Evolutionary conservation across 2,797 vertebrate species (phyloP).

Genomic region (Labroides dimidiatus): DNA sequence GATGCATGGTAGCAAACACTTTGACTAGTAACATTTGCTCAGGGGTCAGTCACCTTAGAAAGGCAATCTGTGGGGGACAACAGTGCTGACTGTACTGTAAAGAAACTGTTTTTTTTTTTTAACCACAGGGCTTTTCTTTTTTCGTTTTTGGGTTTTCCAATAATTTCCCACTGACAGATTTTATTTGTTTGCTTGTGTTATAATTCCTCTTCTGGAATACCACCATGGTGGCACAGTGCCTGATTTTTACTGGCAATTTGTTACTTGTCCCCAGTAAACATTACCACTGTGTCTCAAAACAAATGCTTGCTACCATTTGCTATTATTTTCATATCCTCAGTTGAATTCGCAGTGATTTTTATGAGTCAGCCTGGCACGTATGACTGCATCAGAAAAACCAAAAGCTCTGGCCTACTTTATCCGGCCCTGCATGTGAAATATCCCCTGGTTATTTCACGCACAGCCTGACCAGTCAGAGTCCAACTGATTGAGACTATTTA

Average conservation of each 20-base stretch:
- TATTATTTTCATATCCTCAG: constrained; percentile 44
- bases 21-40: constrained; percentile 74
- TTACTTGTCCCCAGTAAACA: constrained; percentile 23
- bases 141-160: constrained; percentile 22
- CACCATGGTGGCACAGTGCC: constrained; percentile 20
- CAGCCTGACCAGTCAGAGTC: constrained; percentile 51
- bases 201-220: constrained; percentile 35
- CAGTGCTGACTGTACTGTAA: constrained; percentile 67
- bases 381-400: constrained; percentile 57
- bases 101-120: constrained; percentile 50
- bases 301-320: constrained; percentile 34
- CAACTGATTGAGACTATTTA: constrained; percentile 59
- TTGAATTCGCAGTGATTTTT: constrained; percentile 42
- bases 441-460: constrained; percentile 56
- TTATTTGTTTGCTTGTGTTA: constrained; percentile 35
- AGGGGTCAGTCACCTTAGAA: constrained; percentile 74
- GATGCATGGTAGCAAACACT: constrained; percentile 74
- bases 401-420: constrained; percentile 56
- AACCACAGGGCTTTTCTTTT: constrained; percentile 36
- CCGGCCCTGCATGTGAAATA: constrained; percentile 46
- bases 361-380: constrained; percentile 43
- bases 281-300: constrained; percentile 24
- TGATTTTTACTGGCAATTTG: constrained; percentile 30
- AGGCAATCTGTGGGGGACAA: constrained; percentile 71
- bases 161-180: constrained; percentile 37